Base-by-base conservation (phyloP, 2,888 invertebrate species). In the Muschampia plurimacula region DNA sequence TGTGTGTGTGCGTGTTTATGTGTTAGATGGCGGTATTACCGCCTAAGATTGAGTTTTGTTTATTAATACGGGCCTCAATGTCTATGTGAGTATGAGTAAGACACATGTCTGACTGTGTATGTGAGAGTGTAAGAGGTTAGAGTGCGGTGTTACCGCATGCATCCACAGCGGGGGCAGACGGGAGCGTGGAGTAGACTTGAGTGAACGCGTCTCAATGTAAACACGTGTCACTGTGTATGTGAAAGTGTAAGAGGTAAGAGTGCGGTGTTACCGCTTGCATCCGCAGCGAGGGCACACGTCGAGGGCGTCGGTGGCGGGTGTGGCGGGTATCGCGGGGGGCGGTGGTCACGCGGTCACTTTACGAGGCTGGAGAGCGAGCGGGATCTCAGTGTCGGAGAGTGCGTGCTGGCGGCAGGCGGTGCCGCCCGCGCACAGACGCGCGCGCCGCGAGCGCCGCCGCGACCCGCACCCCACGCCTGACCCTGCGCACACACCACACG, bases 281-380 rank as follows among this genome's bases (percentile, higher is more conserved):
- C 60, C 74, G 63, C 74, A 74, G 75, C 77, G 76, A 76, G 76
- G 74, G 78, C 77, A 77, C 72, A 76, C 69, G 77, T 52, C 69
- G 63, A 10, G 28, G 74, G 77, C 72, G 72, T 75, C 74, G 28
- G 59, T 7, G 9, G 74, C 73, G 74, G 60, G 74, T 76, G 70
- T 72, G 68, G 69, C 69, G 74, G 72, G 69, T n/a, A n/a, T n/a
- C n/a, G n/a, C n/a, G n/a, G n/a, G n/a, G 78, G 82, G 55, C 49
- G 66, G 10, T 15, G 66, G 90, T 92, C 92, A 92, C 82, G 92
- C 93, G 84, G 92, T 93, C 89, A 94, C 92, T 92, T 93, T 84
- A 92, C 94, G 92, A 94, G 95, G 85, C 93, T 94, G 94, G 94
- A 94, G 85, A 94, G 94, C 85, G 94, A 94, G 86, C 94, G 94